phyloP scores from a whole-genome alignment of 2,797 vertebrate species.

The Aratinga solstitialis region DNA sequence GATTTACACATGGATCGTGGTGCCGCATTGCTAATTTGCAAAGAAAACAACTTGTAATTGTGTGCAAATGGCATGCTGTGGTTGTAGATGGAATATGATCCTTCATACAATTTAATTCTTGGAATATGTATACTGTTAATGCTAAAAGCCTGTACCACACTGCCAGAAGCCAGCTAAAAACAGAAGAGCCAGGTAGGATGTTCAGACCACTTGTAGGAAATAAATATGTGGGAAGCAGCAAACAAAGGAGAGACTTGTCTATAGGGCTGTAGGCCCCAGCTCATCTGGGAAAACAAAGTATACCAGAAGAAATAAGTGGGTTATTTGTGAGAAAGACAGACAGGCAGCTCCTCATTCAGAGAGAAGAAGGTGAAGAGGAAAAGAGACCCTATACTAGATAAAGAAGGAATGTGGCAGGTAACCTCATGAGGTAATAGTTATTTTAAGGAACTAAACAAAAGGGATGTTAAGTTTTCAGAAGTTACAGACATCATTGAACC shows the following conservation, averaged over 20 bases:
- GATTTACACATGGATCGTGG: neutral
- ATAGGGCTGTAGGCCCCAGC: neutral
- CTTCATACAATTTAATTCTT: neutral
- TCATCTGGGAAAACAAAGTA: neutral
- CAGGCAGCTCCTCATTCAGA: neutral
- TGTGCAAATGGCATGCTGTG: neutral
- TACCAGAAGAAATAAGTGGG: neutral
- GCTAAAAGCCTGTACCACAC: neutral
- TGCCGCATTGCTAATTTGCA: constrained; percentile 44
- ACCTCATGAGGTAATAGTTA: neutral
- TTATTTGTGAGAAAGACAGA: neutral
- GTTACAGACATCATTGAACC: neutral
- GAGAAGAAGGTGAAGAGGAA: neutral
- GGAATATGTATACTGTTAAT: neutral
- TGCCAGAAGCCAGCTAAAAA: neutral
- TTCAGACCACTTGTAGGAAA: neutral
- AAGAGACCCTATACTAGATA: neutral
- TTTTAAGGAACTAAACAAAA: neutral
- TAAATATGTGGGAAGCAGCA: neutral
- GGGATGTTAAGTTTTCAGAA: neutral
- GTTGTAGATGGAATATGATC: neutral
- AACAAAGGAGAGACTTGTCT: neutral
- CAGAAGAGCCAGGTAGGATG: neutral
- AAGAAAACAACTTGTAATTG: neutral
- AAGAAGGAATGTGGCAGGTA: neutral